phyloP scores from a whole-genome alignment of 2,888 invertebrate genomes.

The Cactoblastis cactorum region DNA sequence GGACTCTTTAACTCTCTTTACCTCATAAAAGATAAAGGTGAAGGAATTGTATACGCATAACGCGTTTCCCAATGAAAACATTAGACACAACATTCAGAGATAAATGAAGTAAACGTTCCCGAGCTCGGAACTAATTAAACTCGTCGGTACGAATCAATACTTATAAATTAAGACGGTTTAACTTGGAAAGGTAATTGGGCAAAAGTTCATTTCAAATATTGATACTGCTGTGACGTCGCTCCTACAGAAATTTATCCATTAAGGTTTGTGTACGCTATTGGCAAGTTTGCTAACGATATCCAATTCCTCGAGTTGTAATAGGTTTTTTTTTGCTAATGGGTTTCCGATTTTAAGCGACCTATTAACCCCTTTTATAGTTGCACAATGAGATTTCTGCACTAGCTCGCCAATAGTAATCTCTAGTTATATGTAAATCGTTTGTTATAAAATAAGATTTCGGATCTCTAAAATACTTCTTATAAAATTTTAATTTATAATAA shows the following conservation, averaged over 20 bases:
- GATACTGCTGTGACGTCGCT: constrained; percentile 47
- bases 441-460: no score
- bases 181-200: constrained; percentile 69
- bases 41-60: not conserved
- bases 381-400: constrained; percentile 4
- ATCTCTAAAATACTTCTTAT: no score
- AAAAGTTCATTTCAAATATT: constrained; percentile 68
- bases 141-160: constrained; percentile 67
- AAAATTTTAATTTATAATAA: no score
- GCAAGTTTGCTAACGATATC: constrained; percentile 9
- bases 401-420: no score
- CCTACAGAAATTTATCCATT: constrained; percentile 31
- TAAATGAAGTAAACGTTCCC: constrained; percentile 59
- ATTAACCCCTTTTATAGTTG: not conserved
- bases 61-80: not conserved
- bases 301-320: constrained; percentile 9
- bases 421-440: no score
- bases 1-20: no score
- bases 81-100: constrained; percentile 38
- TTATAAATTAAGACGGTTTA: constrained; percentile 70
- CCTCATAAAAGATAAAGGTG: no score
- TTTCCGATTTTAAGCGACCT: constrained; percentile 7
- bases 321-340: constrained; percentile 9
- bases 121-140: constrained; percentile 73
- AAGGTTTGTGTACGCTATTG: constrained; percentile 23